These are phyloP conservation scores for Fopius arisanus DNA, from an alignment of 1,140 invertebrate species.

Conservation along the genomic window DNA sequence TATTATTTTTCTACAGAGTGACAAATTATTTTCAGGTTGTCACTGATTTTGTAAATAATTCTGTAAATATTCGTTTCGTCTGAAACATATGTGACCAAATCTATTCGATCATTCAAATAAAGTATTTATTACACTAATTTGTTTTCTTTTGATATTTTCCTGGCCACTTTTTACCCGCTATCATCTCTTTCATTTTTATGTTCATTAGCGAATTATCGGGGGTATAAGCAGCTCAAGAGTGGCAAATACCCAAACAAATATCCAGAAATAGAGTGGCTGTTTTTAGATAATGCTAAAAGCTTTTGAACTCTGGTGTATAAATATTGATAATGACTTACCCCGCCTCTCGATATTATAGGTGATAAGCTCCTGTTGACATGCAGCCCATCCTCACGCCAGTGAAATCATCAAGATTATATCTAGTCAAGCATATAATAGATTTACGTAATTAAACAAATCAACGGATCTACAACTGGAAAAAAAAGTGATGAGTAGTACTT, in stretches of 20 bases:
- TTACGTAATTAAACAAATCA: background rate
- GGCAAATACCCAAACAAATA: background rate
- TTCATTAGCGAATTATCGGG: background rate
- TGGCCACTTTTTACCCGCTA: background rate
- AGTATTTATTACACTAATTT: background rate
- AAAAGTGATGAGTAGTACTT: too few relatives aligned
- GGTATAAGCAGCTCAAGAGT: background rate
- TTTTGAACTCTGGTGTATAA: background rate
- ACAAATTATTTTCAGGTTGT: background rate
- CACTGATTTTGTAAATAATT: slow-evolving; percentile 7
- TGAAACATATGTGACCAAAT: background rate
- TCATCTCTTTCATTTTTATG: background rate
- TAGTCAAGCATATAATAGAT: background rate
- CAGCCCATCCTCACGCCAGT: background rate
- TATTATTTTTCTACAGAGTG: slow-evolving; percentile 10
- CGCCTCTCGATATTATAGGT: background rate
- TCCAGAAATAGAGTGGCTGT: background rate
- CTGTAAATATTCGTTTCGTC: background rate
- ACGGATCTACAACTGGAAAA: too few relatives aligned
- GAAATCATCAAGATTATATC: background rate
- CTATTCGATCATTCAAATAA: slow-evolving; percentile 1
- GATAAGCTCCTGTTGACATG: background rate
- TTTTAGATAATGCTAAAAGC: slow-evolving; percentile 11
- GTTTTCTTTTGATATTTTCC: background rate
- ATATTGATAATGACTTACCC: background rate